Base-by-base conservation (phyloP, 1,140 invertebrate genomes). In the Lasioglossum baleicum region DNA sequence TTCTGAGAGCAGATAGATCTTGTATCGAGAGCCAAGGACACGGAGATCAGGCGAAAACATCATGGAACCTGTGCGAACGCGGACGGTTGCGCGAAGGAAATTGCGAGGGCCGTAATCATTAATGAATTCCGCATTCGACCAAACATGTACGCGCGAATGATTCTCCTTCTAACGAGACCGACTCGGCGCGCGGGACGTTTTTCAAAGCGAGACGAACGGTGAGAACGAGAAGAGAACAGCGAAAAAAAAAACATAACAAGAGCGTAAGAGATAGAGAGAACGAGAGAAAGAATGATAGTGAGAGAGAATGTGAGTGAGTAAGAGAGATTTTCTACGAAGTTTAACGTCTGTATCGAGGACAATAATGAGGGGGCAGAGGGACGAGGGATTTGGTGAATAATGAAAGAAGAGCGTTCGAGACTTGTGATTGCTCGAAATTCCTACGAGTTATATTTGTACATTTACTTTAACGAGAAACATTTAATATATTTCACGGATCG, bases 401-500 rank as follows among this genome's bases (percentile, higher is more conserved):
- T 40, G 42, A 42, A 22, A 17, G 67, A 63, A 65, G 61, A 74
- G 76, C 63, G 82, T 86, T 83, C 65, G 66, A 78, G 80, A 60
- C 65, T 67, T 77, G 79, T 81, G 78, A 80, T 80, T 75, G 68
- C 69, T 67, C 68, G 72, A 71, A 76, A 81, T 81, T 84, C 63
- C 82, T 80, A 79, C 68, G 63, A 80, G 44, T 80, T 67, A 70
- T 83, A 84, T 83, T 81, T 81, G 69, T 84, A 65, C 70, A 84
- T 81, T 84, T 81, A 84, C 73, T 85, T 85, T 60, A 53, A 81
- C 48, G 48, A 83, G 68, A 76, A 77, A 72, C 51, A 75, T 17
- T 84, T 85, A 74, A 84, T 67, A 81, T 84, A 84, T 81, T 73
- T 84, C 44, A 71, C 74, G 70, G 31, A 84, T 84, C 83, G 73